Percentiles rank a stretch among this genome's conserved stretches.
phyloP scores from a whole-genome alignment of 2,113 vertebrate genomes.

The Amphiprion percula region DNA sequence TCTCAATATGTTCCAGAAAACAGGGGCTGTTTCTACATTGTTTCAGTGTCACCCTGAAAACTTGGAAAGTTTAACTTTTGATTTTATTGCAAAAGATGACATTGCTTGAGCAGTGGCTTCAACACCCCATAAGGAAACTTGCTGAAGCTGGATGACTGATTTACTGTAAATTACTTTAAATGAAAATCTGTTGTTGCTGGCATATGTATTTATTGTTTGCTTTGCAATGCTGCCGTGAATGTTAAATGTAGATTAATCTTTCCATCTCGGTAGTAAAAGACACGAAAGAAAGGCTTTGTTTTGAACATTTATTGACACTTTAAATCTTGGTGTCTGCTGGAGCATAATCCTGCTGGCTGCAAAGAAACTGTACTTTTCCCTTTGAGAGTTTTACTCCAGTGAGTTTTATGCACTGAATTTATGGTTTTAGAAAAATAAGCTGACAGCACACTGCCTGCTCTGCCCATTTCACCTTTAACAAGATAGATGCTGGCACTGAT shows the following conservation, averaged over 20 bases:
- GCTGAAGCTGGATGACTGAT: constrained; percentile 22
- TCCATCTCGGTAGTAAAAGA: constrained; percentile 45
- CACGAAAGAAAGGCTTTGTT: constrained; percentile 58
- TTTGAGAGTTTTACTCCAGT: constrained; percentile 72
- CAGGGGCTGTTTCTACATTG: not conserved
- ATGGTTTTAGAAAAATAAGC: constrained; percentile 76
- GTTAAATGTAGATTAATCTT: constrained; percentile 61
- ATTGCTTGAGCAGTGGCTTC: not conserved
- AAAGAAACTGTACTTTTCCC: constrained; percentile 76
- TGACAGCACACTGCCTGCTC: constrained; percentile 69
- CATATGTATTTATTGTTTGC: constrained; percentile 55
- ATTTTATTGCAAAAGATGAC: constrained; percentile 29
- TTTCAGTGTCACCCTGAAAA: constrained; percentile 49
- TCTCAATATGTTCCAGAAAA: constrained; percentile 13
- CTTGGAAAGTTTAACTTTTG: constrained; percentile 6
- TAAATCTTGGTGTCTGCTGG: constrained; percentile 74
- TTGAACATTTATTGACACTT: constrained; percentile 79
- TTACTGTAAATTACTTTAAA: constrained; percentile 37
- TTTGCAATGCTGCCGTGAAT: constrained; percentile 42
- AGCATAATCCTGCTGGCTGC: constrained; percentile 70
- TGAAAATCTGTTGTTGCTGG: constrained; percentile 36
- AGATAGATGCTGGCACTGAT: constrained; percentile 72
- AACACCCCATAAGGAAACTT: not conserved
- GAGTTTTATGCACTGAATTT: constrained; percentile 79
- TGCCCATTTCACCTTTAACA: constrained; percentile 79